Conservation (phyloP, 1,140 invertebrate genomes). For the Lanistes nyassanus region DNA sequence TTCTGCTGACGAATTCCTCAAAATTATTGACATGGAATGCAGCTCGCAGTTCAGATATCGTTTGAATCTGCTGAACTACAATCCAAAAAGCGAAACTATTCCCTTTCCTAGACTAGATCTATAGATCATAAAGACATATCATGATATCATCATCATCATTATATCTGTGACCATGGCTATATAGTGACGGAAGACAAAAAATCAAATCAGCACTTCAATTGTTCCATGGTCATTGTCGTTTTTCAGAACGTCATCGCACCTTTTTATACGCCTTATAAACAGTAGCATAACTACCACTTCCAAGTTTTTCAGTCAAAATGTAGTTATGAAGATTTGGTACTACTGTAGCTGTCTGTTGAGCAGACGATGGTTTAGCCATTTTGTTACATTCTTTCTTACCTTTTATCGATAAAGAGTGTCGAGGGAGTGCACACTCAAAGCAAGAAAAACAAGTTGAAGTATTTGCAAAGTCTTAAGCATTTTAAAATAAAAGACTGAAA, state of each 20-base stretch:
- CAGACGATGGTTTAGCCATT: constrained; percentile 37
- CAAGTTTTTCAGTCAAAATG: constrained; percentile 77
- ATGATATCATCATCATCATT: too few species aligned
- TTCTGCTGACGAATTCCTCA: too few species aligned
- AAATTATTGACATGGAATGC: not conserved
- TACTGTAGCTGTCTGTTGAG: constrained; percentile 27
- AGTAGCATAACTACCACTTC: constrained; percentile 86
- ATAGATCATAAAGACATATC: not conserved
- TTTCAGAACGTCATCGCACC: constrained; percentile 66
- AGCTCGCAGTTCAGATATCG: not conserved
- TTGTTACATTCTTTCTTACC: constrained; percentile 22
- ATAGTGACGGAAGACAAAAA: too few species aligned
- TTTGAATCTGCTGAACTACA: too few species aligned
- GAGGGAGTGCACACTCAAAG: too few species aligned
- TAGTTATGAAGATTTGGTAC: constrained; percentile 56
- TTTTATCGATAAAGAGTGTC: not conserved
- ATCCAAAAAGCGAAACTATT: too few species aligned
- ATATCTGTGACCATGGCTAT: too few species aligned
- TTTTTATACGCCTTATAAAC: constrained; percentile 88
- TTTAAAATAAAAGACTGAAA: too few species aligned
- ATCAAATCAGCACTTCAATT: too few species aligned
- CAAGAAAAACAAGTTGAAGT: too few species aligned
- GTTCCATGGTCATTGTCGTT: too few species aligned
- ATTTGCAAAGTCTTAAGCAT: not conserved
- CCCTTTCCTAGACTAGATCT: not conserved